phyloP scores from a whole-genome alignment of 2,797 vertebrate genomes.

The Spinibarbus caldwelli region DNA sequence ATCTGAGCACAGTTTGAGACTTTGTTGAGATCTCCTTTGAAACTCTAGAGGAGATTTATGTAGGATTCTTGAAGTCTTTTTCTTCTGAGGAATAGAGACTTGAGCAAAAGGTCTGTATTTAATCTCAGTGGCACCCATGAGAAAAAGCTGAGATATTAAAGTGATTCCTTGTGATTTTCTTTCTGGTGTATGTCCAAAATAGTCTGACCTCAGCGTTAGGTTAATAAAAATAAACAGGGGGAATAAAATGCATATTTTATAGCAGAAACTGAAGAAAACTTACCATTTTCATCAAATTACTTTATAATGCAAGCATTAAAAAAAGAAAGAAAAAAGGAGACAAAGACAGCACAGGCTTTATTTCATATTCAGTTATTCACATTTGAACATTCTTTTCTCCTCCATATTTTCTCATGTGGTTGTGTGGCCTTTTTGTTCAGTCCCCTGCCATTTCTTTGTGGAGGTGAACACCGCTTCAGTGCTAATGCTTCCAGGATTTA shows the following conservation, averaged over 20 bases:
- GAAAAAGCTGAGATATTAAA: not conserved
- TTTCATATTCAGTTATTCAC: slow-evolving; percentile 53
- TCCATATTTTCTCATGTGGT: not conserved
- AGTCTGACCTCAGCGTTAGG: no score
- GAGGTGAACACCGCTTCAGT: slow-evolving; percentile 55
- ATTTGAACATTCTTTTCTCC: slow-evolving; percentile 29
- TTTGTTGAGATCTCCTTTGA: not conserved
- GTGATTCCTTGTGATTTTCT: not conserved
- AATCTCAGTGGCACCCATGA: not conserved
- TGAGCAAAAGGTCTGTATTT: not conserved
- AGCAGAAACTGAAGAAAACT: not conserved
- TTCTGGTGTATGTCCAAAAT: not conserved
- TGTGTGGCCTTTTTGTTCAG: slow-evolving; percentile 55
- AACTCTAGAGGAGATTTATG: not conserved
- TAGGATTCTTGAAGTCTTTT: not conserved
- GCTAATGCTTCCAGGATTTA: slow-evolving; percentile 72
- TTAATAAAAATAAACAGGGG: not conserved
- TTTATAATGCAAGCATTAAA: slow-evolving; percentile 17
- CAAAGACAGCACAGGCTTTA: not conserved
- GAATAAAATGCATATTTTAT: not conserved
- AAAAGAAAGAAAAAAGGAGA: not conserved
- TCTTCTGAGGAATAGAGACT: not conserved
- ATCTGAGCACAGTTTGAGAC: not conserved
- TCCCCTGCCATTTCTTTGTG: slow-evolving; percentile 50
- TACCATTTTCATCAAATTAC: not conserved